These are phyloP conservation scores for Cantharis lateralis DNA, from an alignment of 2,888 invertebrate genomes.

Conservation along the genomic window DNA sequence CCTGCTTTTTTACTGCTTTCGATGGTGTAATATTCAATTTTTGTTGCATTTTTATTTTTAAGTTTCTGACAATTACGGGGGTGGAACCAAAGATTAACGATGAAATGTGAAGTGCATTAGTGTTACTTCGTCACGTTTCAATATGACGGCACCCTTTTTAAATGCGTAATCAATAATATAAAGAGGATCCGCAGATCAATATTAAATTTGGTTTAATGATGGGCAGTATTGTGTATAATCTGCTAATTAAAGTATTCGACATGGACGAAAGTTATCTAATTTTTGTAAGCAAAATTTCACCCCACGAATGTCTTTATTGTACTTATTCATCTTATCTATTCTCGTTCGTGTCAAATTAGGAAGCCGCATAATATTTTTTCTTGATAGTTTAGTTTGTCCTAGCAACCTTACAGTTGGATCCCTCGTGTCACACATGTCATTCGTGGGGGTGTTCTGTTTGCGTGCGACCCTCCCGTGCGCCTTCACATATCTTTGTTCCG, in stretches of 20 bases:
- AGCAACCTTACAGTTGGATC: conserved; percentile 38
- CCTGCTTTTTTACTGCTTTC: not conserved
- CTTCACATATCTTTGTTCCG: conserved; percentile 37
- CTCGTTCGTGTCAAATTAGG: conserved; percentile 28
- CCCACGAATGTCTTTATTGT: conserved; percentile 29
- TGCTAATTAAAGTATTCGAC: not conserved
- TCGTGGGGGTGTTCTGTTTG: conserved; percentile 41
- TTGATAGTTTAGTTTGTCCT: conserved; percentile 30
- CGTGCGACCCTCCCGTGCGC: conserved; percentile 34
- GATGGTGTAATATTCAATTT: not conserved
- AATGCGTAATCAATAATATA: not conserved
- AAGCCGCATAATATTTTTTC: conserved; percentile 37
- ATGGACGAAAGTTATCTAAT: not conserved
- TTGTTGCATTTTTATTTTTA: not conserved
- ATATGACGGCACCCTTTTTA: not conserved
- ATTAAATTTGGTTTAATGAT: not conserved
- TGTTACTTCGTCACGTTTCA: not conserved
- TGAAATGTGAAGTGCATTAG: not conserved
- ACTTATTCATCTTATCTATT: conserved; percentile 23
- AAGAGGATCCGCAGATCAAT: not conserved
- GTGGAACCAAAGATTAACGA: not conserved
- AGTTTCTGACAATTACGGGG: not conserved
- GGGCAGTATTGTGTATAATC: not conserved
- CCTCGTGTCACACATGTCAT: conserved; percentile 41
- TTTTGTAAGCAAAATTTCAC: not conserved